Percentiles rank a stretch among this genome's conserved stretches.
Evolutionary conservation across 2,797 vertebrate genomes (phyloP).

Genomic region (Sciurus vulgaris): DNA sequence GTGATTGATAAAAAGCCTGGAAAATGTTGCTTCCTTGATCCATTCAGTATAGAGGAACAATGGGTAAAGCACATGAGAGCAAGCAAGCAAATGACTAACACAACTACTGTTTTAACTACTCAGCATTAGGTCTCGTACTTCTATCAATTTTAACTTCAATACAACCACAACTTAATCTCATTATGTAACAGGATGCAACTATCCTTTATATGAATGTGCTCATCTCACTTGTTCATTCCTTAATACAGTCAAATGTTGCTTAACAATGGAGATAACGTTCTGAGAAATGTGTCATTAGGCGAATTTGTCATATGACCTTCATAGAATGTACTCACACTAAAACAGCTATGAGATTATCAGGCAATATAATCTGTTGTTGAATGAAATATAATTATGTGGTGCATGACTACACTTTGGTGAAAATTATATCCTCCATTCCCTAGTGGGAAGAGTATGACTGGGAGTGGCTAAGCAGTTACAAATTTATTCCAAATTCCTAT

Average conservation of each 20-base stretch:
- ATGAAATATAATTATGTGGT: neutral
- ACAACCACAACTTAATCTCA: neutral
- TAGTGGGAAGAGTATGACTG: neutral
- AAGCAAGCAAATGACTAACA: conserved; percentile 4
- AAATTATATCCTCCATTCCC: neutral
- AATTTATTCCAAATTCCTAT: neutral
- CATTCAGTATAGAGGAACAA: neutral
- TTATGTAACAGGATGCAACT: neutral
- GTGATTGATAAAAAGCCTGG: conserved; percentile 5
- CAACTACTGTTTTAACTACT: neutral
- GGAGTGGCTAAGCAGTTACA: neutral
- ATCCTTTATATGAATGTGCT: neutral
- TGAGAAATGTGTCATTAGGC: neutral
- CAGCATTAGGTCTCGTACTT: neutral
- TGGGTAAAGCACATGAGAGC: neutral
- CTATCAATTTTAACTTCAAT: neutral
- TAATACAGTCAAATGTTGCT: neutral
- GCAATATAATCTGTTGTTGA: neutral
- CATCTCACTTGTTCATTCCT: neutral
- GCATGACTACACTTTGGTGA: neutral
- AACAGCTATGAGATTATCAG: neutral
- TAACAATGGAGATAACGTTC: neutral
- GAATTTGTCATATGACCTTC: neutral
- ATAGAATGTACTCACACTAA: neutral
- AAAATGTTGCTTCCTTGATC: neutral